Percentiles rank a stretch among this genome's conserved stretches.
These are phyloP conservation scores for Pseudomyrmex cubaensis DNA, from an alignment of 1,140 invertebrate genomes.

Conservation along the genomic window DNA sequence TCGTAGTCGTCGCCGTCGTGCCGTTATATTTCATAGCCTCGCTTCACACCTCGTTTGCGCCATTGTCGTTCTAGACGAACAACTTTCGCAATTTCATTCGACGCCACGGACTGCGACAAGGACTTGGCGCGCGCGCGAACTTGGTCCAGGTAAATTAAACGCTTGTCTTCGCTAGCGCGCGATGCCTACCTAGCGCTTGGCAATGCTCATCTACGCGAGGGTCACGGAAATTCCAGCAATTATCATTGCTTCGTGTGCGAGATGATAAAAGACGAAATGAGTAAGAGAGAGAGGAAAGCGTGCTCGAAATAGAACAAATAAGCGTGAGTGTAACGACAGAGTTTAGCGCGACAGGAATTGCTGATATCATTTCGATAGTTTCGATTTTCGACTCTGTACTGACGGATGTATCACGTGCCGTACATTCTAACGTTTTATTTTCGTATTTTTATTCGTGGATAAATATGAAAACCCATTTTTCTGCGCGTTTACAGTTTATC, in stretches of 20 bases:
- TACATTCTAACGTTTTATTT: background rate
- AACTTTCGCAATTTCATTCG: slow-evolving; percentile 77
- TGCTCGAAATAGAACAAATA: background rate
- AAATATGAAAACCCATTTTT: slow-evolving; percentile 25
- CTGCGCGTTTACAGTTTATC: background rate
- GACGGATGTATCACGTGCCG: background rate
- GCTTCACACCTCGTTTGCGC: slow-evolving; percentile 77
- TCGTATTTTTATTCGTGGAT: background rate
- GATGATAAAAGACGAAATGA: slow-evolving; percentile 28
- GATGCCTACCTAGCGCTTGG: slow-evolving; percentile 29
- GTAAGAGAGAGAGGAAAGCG: background rate
- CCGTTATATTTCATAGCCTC: slow-evolving; percentile 51
- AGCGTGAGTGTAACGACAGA: background rate
- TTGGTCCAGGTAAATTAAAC: slow-evolving; percentile 71
- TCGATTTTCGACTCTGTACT: slow-evolving; percentile 7
- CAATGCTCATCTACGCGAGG: slow-evolving; percentile 28
- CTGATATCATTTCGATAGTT: background rate
- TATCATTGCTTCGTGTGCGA: slow-evolving; percentile 23
- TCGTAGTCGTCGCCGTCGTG: background rate
- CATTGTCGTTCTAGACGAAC: slow-evolving; percentile 73
- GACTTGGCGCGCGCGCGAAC: slow-evolving; percentile 52
- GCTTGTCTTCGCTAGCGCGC: slow-evolving; percentile 52
- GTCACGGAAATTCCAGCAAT: slow-evolving; percentile 50
- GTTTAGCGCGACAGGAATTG: background rate
- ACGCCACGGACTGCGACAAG: slow-evolving; percentile 43